Evolutionary conservation across 2,113 vertebrate species (phyloP).

Genomic region (Hypocryptadius cinnamomeus): DNA sequence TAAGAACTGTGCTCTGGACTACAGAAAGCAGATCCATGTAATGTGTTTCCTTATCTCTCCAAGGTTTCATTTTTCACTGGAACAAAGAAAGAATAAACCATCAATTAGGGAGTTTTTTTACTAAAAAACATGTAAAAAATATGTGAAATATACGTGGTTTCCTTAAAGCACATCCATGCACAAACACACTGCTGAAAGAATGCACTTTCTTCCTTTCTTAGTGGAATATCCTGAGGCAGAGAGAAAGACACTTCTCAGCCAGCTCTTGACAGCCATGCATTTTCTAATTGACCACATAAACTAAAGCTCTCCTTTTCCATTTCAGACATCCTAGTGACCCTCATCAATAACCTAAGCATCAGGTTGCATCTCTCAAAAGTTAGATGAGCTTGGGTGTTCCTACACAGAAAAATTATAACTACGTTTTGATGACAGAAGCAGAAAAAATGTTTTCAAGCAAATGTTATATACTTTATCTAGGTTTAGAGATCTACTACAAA

Average conservation of each 20-base stretch:
- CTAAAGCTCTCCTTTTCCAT: neutral
- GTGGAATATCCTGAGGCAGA: neutral
- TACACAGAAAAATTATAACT: neutral
- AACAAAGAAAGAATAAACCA: neutral
- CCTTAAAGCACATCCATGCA: neutral
- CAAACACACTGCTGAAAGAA: neutral
- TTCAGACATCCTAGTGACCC: neutral
- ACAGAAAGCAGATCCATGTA: slow-evolving; percentile 1
- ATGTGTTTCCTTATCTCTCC: slow-evolving; percentile 3
- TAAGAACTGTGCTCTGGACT: neutral
- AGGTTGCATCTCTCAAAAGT: neutral
- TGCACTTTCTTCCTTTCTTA: neutral
- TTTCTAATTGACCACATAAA: neutral
- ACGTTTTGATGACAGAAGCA: neutral
- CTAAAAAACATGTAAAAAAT: neutral
- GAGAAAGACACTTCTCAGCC: neutral
- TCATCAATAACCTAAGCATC: neutral
- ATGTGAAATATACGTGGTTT: neutral
- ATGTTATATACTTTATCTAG: slow-evolving; percentile 27
- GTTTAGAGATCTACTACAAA: slow-evolving; percentile 51
- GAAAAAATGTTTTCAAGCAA: slow-evolving; percentile 20
- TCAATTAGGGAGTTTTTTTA: neutral
- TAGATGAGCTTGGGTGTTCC: neutral
- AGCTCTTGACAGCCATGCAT: neutral
- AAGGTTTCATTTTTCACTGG: slow-evolving; percentile 8